Conservation (phyloP, 1,140 invertebrate genomes). For the Leptopilina boulardi region DNA sequence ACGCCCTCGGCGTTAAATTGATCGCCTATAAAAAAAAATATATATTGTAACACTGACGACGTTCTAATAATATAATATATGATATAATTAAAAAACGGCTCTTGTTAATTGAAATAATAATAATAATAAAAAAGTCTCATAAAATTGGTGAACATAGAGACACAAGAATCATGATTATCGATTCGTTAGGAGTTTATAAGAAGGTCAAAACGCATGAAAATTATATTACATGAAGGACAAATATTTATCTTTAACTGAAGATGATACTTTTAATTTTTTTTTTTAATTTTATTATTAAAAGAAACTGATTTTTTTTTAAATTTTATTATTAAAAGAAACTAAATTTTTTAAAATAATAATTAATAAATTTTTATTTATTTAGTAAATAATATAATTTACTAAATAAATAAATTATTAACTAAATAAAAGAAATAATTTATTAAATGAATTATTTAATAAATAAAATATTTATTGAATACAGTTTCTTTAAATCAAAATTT, state of each 20-base stretch:
- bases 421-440: no score
- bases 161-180: conserved; percentile 6
- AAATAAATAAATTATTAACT: no score
- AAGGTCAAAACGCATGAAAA: conserved; percentile 5
- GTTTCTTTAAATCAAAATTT: no score
- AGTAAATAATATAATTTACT: no score
- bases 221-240: not conserved
- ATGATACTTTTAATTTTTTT: not conserved
- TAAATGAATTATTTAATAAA: no score
- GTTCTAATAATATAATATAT: conserved; percentile 1
- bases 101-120: not conserved
- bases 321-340: no score
- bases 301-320: no score
- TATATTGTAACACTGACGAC: not conserved
- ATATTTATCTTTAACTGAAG: not conserved
- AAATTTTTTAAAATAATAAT: no score
- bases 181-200: not conserved
- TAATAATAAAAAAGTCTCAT: not conserved
- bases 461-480: no score
- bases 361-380: no score
- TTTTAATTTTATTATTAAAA: no score
- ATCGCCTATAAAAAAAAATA: not conserved
- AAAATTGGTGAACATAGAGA: not conserved
- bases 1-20: conserved; percentile 15
- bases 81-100: not conserved